These are phyloP conservation scores for Nannoperca australis DNA, from an alignment of 2,797 vertebrate species.

Conservation along the genomic window DNA sequence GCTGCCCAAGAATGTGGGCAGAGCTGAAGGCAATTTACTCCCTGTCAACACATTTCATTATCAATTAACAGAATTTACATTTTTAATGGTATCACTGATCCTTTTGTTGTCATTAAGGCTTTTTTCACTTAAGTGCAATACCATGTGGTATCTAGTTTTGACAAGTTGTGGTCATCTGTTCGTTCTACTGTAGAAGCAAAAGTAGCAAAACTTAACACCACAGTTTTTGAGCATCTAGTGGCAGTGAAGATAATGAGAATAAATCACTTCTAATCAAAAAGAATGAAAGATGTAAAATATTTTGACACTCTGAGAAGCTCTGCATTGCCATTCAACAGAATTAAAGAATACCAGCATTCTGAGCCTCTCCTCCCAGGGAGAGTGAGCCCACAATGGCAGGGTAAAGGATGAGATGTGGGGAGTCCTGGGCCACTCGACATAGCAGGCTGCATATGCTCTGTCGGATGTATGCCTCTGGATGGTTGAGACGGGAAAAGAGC, in stretches of 20 bases:
- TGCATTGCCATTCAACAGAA: background rate
- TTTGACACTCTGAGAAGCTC: background rate
- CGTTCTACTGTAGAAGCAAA: background rate
- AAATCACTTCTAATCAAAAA: background rate
- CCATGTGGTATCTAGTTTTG: background rate
- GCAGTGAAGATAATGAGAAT: background rate
- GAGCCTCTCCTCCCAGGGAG: slow-evolving; percentile 94
- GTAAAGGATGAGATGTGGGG: slow-evolving; percentile 96
- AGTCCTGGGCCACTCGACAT: slow-evolving; percentile 97
- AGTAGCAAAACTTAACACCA: background rate
- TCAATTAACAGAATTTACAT: slow-evolving; percentile 1
- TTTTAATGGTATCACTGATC: background rate
- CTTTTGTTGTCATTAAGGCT: background rate
- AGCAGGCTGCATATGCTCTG: slow-evolving; percentile 98
- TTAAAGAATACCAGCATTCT: slow-evolving; percentile 88
- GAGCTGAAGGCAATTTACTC: slow-evolving; percentile 92
- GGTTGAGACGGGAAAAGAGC: slow-evolving; percentile 97
- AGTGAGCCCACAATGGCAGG: slow-evolving; percentile 98
- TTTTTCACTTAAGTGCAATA: background rate
- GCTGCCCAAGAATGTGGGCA: slow-evolving; percentile 94
- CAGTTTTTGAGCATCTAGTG: background rate
- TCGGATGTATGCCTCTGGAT: slow-evolving; percentile 96
- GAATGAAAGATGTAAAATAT: background rate
- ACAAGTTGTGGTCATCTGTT: background rate
- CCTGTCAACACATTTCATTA: slow-evolving; percentile 79